Evolutionary conservation across 2,113 vertebrate genomes (phyloP), one percentile per base, ranked within the genome.

Genomic region (Gobiocypris rarus): DNA sequence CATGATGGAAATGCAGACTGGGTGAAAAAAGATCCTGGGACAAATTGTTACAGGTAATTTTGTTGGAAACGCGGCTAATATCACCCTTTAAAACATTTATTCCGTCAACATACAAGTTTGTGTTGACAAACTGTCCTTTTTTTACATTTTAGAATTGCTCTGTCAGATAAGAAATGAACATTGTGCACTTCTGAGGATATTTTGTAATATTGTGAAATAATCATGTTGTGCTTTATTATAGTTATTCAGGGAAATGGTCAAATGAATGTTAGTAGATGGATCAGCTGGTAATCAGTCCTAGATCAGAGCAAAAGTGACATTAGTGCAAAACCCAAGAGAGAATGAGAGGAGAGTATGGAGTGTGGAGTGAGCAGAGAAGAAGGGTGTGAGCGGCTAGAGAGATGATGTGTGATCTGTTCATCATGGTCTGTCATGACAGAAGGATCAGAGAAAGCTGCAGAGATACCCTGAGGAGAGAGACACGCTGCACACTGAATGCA

Each of bases 371-470:
- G 50, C 38, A 41, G 58, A 81, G 58, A 19, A n/a, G 9, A 63
- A n/a, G 31, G 48, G 69, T 31, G 61, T 59, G 76, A 83, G 59
- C 24, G 65, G 50, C 31, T 26, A 59, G 41, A 48, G 9, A 73
- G 54, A 84, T 52, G 67, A 75, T 17, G 22, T 78, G 73, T 50
- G 77, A 76, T 34, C 63, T 75, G 76, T 70, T 78, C 65, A 58
- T 76, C 63, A 61, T 41, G 67, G 63, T 26, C 52, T 81, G 22
- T 81, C 56, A 31, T 65, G 65, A 80, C 65, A 26, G 74, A 81
- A 50, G 31, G 52, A 81, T 67, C 34, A 78, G 14, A 74, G 26
- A 50, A 50, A 52, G 13, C 38, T 38, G 65, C 58, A 26, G 11
- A 28, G 50, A 67, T 10, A 75, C 58, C 28, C 65, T 26, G 52